phyloP scores from a whole-genome alignment of 2,888 invertebrate genomes.

The Rhopalosiphum nymphaeae region DNA sequence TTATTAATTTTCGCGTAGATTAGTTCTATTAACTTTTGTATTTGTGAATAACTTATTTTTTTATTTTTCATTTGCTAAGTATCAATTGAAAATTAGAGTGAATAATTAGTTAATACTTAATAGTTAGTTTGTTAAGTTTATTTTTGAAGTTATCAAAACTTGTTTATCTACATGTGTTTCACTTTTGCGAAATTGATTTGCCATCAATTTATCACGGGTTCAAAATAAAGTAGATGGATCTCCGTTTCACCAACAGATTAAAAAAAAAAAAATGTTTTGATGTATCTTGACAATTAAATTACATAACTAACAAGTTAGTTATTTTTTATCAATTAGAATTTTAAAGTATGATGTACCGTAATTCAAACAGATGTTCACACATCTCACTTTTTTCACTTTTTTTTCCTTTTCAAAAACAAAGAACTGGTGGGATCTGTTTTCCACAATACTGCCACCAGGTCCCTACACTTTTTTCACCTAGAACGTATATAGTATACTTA shows the following conservation, averaged over 20 bases:
- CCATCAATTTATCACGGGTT: neutral
- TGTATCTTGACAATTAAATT: neutral
- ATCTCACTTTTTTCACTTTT: neutral
- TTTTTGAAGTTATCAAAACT: neutral
- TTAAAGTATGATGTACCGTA: neutral
- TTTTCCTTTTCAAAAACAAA: no score
- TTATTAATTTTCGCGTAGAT: neutral
- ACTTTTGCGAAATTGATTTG: neutral
- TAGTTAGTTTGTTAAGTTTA: no score
- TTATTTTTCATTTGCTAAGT: neutral
- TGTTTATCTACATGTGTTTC: neutral
- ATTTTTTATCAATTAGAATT: neutral
- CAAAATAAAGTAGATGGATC: neutral
- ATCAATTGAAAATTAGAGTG: neutral
- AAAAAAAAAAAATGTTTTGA: neutral
- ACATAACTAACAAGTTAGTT: neutral
- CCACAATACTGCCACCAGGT: no score
- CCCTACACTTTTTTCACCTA: neutral
- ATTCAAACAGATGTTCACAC: neutral
- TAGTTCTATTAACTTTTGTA: neutral
- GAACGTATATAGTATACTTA: neutral
- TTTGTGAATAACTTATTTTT: neutral
- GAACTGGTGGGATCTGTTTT: no score
- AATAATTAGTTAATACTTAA: no score
- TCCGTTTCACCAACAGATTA: neutral